Conservation (phyloP, 1,140 invertebrate species). For the Agraylea sexmaculata region DNA sequence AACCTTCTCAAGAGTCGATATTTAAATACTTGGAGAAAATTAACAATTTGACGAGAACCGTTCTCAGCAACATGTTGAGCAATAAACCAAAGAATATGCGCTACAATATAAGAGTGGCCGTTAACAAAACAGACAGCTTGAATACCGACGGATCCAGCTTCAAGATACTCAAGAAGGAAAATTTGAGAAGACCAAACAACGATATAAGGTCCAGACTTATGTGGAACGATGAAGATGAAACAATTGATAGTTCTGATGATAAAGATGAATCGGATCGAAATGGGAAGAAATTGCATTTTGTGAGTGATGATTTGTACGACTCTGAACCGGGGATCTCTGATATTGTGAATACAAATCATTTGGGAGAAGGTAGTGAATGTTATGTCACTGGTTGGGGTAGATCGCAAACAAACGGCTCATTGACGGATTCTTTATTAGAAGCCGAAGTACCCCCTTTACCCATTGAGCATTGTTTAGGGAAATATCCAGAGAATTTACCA, state of each 20-base stretch:
- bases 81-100: constrained; percentile 37
- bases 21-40: constrained; percentile 36
- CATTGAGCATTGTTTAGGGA: constrained; percentile 36
- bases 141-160: neutral
- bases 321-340: constrained; percentile 23
- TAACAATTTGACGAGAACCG: constrained; percentile 34
- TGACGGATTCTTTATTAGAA: constrained; percentile 60
- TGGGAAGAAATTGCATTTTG: constrained; percentile 18
- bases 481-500: constrained; percentile 34
- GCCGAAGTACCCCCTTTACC: constrained; percentile 61
- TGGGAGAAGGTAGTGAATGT: constrained; percentile 42
- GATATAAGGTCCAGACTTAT: constrained; percentile 2
- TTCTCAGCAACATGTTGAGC: constrained; percentile 27
- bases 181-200: neutral
- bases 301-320: constrained; percentile 12
- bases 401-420: constrained; percentile 48
- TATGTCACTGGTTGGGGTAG: constrained; percentile 80
- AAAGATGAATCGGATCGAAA: constrained; percentile 10
- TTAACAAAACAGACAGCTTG: constrained; percentile 11
- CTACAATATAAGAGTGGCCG: constrained; percentile 35
- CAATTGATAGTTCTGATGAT: neutral
- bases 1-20: constrained; percentile 32
- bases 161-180: neutral
- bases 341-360: constrained; percentile 31
- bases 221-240: neutral